Percentiles rank a stretch among this genome's conserved stretches.
Conservation (phyloP, 1,140 invertebrate genomes). For the Eriocheir sinensis region DNA sequence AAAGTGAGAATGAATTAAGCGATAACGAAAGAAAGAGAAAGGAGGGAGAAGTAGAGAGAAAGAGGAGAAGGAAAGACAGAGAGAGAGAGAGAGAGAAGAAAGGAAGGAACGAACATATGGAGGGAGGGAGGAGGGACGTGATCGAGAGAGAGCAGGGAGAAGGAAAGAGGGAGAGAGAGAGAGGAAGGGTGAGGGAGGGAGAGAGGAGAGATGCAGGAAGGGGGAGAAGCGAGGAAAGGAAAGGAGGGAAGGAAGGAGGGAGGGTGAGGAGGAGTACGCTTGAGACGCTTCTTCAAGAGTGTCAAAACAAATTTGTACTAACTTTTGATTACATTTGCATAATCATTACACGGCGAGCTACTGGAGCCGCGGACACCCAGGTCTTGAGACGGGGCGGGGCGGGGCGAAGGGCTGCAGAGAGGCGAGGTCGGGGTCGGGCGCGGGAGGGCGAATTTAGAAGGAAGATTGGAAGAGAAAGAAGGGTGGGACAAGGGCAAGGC, state of each 20-base stretch:
- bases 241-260: background rate
- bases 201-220: background rate
- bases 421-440: background rate
- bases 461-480: background rate
- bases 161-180: too few species aligned
- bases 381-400: background rate
- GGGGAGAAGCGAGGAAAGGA: background rate
- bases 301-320: slow-evolving; percentile 61
- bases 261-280: background rate
- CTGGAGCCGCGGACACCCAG: background rate
- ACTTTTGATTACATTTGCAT: slow-evolving; percentile 67
- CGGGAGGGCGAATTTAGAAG: background rate
- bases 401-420: too few species aligned
- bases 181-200: too few species aligned
- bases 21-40: background rate
- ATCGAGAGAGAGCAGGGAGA: too few species aligned
- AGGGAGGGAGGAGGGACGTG: too few species aligned
- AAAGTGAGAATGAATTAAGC: background rate
- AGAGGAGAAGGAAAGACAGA: background rate
- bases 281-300: slow-evolving; percentile 24
- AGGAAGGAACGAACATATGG: too few species aligned
- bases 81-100: background rate
- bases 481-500: background rate
- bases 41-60: background rate
- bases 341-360: slow-evolving; percentile 53